A percentile compares a stretch with the other conserved stretches of the same genome.
Evolutionary conservation across 2,888 invertebrate species (phyloP).

Genomic region (Seladonia tumulorum): DNA sequence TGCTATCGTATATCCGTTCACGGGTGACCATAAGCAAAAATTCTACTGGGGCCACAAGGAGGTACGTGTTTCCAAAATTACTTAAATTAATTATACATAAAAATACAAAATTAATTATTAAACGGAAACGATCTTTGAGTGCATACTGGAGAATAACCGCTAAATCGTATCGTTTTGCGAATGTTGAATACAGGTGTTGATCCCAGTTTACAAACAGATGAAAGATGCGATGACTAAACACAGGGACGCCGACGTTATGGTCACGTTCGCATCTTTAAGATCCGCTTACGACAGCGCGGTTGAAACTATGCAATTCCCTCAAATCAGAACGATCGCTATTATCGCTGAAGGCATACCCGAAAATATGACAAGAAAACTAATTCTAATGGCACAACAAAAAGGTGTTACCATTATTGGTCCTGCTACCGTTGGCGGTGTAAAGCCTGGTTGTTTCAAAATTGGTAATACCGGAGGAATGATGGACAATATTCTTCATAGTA

Average conservation of each 20-base stretch:
- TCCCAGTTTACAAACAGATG: constrained; percentile 97
- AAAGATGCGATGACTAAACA: constrained; percentile 98
- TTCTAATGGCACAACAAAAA: constrained; percentile 92
- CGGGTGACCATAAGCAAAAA: constrained; percentile 99
- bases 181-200: constrained; percentile 81
- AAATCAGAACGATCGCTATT: constrained; percentile 98
- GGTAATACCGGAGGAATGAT: constrained; percentile 99
- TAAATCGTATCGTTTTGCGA: not conserved
- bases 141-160: not conserved
- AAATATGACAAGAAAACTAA: constrained; percentile 97
- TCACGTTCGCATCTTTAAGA: constrained; percentile 98
- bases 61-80: constrained; percentile 80
- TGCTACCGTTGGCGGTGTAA: constrained; percentile 98
- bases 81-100: too few relatives aligned
- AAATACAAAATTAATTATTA: too few relatives aligned
- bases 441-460: constrained; percentile 99
- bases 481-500: constrained; percentile 99
- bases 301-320: constrained; percentile 96
- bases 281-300: constrained; percentile 99
- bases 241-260: constrained; percentile 96
- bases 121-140: not conserved
- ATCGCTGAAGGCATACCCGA: constrained; percentile 99
- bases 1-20: constrained; percentile 99
- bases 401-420: constrained; percentile 96
- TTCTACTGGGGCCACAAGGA: constrained; percentile 99